Conservation (phyloP, 2,797 vertebrate genomes). For the Lagorchestes hirsutus region DNA sequence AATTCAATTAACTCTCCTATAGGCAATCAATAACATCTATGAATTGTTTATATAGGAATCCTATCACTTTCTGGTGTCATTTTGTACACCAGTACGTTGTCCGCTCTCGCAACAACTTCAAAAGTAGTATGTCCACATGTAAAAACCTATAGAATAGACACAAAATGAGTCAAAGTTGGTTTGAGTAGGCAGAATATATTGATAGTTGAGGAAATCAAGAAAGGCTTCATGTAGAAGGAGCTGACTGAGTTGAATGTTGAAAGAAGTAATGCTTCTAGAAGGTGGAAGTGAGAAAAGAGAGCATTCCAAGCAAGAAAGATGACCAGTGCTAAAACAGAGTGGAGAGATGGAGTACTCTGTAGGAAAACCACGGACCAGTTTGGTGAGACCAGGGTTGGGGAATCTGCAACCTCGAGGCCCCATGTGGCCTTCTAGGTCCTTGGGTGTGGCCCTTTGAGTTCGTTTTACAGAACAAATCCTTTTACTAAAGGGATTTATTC, state of each 20-base stretch:
- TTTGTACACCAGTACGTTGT: not conserved
- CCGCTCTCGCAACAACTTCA: not conserved
- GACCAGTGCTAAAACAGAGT: not conserved
- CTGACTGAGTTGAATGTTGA: not conserved
- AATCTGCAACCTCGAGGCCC: no score
- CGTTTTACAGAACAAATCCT: no score
- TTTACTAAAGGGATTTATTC: no score
- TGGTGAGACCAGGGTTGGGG: no score
- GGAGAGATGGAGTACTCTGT: not conserved
- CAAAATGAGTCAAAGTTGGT: not conserved
- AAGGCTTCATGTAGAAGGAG: not conserved
- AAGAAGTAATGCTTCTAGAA: not conserved
- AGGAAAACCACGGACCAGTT: not conserved
- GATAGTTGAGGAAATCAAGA: not conserved
- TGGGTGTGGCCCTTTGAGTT: no score
- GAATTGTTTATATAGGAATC: not conserved
- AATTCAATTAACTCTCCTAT: not conserved
- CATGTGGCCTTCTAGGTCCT: no score
- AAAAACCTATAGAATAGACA: not conserved
- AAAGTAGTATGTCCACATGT: not conserved
- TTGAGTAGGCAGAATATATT: not conserved
- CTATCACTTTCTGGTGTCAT: not conserved
- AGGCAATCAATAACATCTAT: not conserved
- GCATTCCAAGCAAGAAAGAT: not conserved
- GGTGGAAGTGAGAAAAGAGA: not conserved